Conservation (phyloP, 2,888 invertebrate genomes). For the Cancer borealis region DNA sequence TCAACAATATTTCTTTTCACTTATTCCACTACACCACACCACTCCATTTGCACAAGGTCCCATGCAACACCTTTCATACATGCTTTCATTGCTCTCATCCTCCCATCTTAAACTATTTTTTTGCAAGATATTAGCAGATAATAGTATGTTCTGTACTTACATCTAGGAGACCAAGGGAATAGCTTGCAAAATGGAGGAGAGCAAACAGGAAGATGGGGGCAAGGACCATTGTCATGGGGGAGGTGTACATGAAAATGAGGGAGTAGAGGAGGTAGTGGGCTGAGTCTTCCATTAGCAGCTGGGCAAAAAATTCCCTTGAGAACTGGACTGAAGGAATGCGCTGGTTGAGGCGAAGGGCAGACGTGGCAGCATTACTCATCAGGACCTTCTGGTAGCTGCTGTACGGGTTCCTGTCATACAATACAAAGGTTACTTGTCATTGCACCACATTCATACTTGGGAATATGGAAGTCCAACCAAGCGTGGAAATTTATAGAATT, state of each 20-base stretch:
- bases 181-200: constrained; percentile 94
- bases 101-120: neutral
- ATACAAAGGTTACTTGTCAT: constrained; percentile 3
- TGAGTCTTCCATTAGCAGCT: constrained; percentile 82
- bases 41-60: no score
- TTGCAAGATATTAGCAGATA: neutral
- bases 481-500: no score
- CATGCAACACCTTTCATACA: no score
- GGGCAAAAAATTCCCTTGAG: constrained; percentile 89
- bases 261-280: constrained; percentile 98
- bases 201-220: constrained; percentile 95
- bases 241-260: constrained; percentile 93
- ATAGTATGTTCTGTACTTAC: constrained; percentile 85
- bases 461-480: neutral
- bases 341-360: constrained; percentile 96
- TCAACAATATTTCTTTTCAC: no score
- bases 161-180: constrained; percentile 92
- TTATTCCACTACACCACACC: no score
- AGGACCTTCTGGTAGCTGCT: constrained; percentile 92
- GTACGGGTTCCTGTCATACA: constrained; percentile 70
- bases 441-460: neutral
- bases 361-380: constrained; percentile 95
- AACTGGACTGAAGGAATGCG: constrained; percentile 91
- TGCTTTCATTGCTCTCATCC: no score
- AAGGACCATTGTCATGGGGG: constrained; percentile 90